Base-by-base conservation (phyloP, 2,888 invertebrate genomes). In the Hirtodrosophila trivittata region DNA sequence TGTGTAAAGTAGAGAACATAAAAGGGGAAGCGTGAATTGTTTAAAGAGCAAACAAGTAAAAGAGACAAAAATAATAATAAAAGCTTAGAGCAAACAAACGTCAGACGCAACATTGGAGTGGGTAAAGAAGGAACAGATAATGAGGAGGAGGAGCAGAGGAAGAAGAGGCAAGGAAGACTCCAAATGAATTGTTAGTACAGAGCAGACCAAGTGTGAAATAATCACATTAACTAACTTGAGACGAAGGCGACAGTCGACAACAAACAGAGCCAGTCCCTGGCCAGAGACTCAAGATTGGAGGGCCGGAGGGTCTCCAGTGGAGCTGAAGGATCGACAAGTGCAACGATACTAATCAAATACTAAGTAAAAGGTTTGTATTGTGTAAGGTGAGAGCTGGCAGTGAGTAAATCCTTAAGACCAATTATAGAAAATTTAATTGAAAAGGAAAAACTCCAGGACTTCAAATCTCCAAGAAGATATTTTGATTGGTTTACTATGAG, bases 191-290 rank as follows among this genome's bases (percentile, higher is more conserved):
- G 70, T 81, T 77, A 56, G 66, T 74, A 77, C 37, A 68, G 39
- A 62, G 63, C 74, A 76, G 66, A 65, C 78, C 66, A 84, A 84
- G 81, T 84, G 85, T 84, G 74, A 81, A 84, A 77, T 84, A 81
- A 84, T 81, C 78, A 77, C 71, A 81, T 81, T 84, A 81, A 74
- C 67, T 66, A 74, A 83, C 75, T 60, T 41, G 51, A 57, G 49
- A 35, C 56, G 41, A 51, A 39, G 47, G 43, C 55, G 52, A 67
- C 52, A 70, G 52, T 68, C 57, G 57, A 62, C 50, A 56, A 56
- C 46, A 58, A 69, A 41, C 39, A 55, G 49, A 38, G 28, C 30
- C 3, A 18, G 9, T 10, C 13, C 0, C 25, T 12, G 14, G 43
- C 16, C 37, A 21, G 3, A 26, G 10, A 30, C 38, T 57, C 45